A percentile compares a stretch with the other conserved stretches of the same genome.
These are phyloP conservation scores for Hydrocynus forskahlii DNA, from an alignment of 2,797 vertebrate genomes.

Conservation along the genomic window DNA sequence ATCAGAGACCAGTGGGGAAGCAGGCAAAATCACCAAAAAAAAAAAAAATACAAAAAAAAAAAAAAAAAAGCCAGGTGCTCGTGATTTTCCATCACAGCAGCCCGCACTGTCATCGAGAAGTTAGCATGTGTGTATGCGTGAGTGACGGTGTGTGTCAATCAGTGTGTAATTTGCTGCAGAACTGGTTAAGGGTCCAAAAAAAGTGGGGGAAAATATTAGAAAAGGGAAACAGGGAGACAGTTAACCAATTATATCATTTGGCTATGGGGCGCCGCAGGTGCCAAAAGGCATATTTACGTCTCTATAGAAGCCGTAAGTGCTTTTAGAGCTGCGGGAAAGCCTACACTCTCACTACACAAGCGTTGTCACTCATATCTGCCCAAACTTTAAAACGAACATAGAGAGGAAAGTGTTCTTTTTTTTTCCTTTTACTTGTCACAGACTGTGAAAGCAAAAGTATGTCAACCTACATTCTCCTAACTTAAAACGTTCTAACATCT, in stretches of 20 bases:
- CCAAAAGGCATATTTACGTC: constrained; percentile 48
- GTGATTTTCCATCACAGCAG: constrained; percentile 58
- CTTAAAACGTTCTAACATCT: constrained; percentile 53
- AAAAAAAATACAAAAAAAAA: constrained; percentile 37
- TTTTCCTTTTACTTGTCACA: constrained; percentile 50
- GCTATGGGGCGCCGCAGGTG: constrained; percentile 29
- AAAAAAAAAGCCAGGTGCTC: constrained; percentile 73
- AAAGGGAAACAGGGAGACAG: constrained; percentile 20
- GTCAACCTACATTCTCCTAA: constrained; percentile 50
- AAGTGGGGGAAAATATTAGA: neutral
- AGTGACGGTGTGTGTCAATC: constrained; percentile 11
- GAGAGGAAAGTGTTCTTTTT: constrained; percentile 43
- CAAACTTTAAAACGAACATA: constrained; percentile 50
- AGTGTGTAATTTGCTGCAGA: constrained; percentile 40
- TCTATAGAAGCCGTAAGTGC: constrained; percentile 33
- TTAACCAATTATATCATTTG: neutral
- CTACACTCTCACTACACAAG: constrained; percentile 44
- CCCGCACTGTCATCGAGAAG: constrained; percentile 25
- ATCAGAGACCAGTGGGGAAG: constrained; percentile 75
- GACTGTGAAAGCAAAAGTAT: constrained; percentile 41
- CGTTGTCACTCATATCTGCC: constrained; percentile 45
- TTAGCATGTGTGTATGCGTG: constrained; percentile 7
- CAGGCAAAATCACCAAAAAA: constrained; percentile 71
- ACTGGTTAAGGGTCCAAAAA: constrained; percentile 30
- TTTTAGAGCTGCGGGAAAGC: constrained; percentile 29